A percentile compares a stretch with the other conserved stretches of the same genome.
Evolutionary conservation across 1,140 invertebrate genomes (phyloP).

Genomic region (Drosophila trapezifrons): DNA sequence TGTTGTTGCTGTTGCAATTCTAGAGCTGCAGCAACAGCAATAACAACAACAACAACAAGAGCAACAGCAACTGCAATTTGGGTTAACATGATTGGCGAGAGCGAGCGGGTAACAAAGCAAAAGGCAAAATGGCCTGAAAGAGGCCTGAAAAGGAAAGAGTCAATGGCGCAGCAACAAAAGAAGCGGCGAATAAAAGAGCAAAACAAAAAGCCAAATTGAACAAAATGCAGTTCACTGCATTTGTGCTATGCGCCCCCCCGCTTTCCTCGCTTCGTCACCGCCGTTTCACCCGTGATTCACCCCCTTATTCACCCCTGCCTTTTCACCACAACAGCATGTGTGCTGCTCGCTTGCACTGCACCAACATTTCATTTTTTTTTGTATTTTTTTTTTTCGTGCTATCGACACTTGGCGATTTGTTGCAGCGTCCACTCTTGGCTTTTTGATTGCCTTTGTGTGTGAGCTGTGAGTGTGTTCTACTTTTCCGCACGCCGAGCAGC

Average conservation of each 20-base stretch:
- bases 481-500: constrained; percentile 30
- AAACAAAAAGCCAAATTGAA: constrained; percentile 73
- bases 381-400: constrained; percentile 29
- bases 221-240: constrained; percentile 55
- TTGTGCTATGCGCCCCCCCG: constrained; percentile 1
- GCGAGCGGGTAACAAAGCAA: constrained; percentile 42
- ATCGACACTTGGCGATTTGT: constrained; percentile 79
- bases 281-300: constrained; percentile 9
- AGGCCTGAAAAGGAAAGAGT: constrained; percentile 55
- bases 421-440: constrained; percentile 68
- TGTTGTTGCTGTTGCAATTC: constrained; percentile 49
- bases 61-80: constrained; percentile 67
- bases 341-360: constrained; percentile 25
- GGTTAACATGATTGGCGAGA: constrained; percentile 77
- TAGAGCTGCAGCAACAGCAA: constrained; percentile 66
- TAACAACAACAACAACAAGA: constrained; percentile 59
- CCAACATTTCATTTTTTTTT: constrained; percentile 57
- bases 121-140: constrained; percentile 29
- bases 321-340: not conserved
- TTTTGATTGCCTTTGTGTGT: constrained; percentile 56
- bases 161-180: constrained; percentile 68
- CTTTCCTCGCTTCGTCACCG: not conserved
- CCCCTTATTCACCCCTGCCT: not conserved
- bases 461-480: constrained; percentile 58
- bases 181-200: constrained; percentile 58